Percentiles rank a stretch among this genome's conserved stretches.
Evolutionary conservation across 2,888 invertebrate genomes (phyloP).

Genomic region (Hyles lineata): DNA sequence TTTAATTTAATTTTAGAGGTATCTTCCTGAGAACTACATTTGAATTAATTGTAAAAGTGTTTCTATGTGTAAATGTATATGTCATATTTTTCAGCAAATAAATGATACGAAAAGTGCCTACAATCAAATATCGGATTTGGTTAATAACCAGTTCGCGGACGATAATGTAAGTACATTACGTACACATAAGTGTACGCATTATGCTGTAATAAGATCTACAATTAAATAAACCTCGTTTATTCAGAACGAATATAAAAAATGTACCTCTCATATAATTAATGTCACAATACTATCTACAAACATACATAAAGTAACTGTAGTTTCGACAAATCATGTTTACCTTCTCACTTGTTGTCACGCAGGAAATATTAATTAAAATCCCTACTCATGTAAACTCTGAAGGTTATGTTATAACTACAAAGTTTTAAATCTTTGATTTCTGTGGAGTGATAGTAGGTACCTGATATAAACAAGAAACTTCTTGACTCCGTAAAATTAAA

Average conservation of each 20-base stretch:
- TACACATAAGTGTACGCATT: background rate
- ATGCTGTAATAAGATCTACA: too few relatives aligned
- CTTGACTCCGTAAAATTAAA: background rate
- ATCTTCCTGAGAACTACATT: constrained; percentile 30
- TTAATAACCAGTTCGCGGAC: constrained; percentile 73
- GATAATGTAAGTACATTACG: constrained; percentile 70
- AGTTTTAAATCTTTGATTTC: too few relatives aligned
- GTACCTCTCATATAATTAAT: too few relatives aligned
- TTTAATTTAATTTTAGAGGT: constrained; percentile 78
- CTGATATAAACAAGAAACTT: background rate
- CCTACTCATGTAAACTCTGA: too few relatives aligned
- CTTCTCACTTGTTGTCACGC: too few relatives aligned
- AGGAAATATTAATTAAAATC: too few relatives aligned
- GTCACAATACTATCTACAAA: too few relatives aligned
- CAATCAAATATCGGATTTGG: constrained; percentile 74
- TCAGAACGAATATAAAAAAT: too few relatives aligned
- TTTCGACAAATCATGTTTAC: too few relatives aligned
- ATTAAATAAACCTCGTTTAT: too few relatives aligned
- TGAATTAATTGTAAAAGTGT: background rate
- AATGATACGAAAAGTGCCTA: constrained; percentile 83
- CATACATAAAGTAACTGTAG: too few relatives aligned
- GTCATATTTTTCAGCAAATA: constrained; percentile 67
- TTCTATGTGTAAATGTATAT: background rate
- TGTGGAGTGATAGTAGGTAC: background rate
- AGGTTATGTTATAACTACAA: too few relatives aligned